Conservation (phyloP, 2,113 vertebrate species). For the Eonycteris spelaea region DNA sequence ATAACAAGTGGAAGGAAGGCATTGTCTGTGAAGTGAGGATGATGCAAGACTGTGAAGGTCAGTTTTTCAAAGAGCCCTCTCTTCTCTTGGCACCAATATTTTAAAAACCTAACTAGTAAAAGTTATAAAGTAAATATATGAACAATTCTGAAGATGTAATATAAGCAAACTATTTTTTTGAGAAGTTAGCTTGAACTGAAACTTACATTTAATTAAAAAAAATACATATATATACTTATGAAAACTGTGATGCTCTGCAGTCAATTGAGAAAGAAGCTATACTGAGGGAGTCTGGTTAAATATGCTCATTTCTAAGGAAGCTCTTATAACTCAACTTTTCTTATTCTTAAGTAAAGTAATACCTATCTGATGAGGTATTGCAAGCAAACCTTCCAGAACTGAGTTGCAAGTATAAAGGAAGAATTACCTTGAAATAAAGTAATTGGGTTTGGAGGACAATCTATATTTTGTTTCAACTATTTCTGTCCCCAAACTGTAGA, state of each 20-base stretch:
- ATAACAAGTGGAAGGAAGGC: not conserved
- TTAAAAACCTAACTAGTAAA: conserved; percentile 15
- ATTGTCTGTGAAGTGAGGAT: not conserved
- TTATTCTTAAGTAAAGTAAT: conserved; percentile 49
- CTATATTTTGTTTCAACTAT: not conserved
- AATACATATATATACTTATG: not conserved
- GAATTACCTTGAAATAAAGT: conserved; percentile 1
- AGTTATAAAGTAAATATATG: not conserved
- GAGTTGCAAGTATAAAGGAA: not conserved
- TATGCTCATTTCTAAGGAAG: conserved; percentile 25
- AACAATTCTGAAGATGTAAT: not conserved
- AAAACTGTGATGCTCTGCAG: not conserved
- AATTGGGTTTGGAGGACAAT: not conserved
- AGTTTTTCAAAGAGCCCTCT: not conserved
- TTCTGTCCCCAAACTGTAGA: not conserved
- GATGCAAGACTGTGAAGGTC: not conserved
- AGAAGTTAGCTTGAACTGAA: conserved; percentile 5
- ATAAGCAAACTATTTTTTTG: conserved; percentile 29
- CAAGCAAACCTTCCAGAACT: not conserved
- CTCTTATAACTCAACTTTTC: not conserved
- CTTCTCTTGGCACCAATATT: not conserved
- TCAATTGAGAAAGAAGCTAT: conserved; percentile 18
- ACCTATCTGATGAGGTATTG: conserved; percentile 16
- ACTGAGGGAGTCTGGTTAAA: conserved; percentile 2
- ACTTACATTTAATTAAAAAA: conserved; percentile 36